Base-by-base conservation (phyloP, 1,140 invertebrate species). In the Trichogramma pretiosum region DNA sequence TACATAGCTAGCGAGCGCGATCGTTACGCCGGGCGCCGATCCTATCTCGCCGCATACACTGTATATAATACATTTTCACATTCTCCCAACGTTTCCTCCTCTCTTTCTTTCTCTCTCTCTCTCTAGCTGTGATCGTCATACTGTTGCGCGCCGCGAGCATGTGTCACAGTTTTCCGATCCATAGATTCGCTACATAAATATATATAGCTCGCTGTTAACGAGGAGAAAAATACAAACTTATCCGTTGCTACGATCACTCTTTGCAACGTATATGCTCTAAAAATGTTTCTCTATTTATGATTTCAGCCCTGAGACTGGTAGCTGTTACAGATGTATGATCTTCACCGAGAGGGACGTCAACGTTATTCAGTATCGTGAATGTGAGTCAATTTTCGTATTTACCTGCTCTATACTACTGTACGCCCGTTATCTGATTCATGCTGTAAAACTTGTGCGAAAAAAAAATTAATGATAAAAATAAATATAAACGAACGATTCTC, bases 321-420 rank as follows among this genome's bases (percentile, higher is more conserved):
- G 62, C 17, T 81, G 80, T 55, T 79, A 74, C 60, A 68, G 76
- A 8, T 81, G 80, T 52, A 72, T 82, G 48, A 76, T 81, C 40
- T 79, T 82, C 51, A 76, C 78, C 53, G 72, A 77, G 51, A 74
- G 76, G 37, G 78, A 82, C 59, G 65, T 70, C 39, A 82, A 82
- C 59, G 79, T 82, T 16, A 75, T 82, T n/a, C 79, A 81, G 50
- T 82, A 78, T 62, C 79, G 80, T 61, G 79, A 82, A 68, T 75
- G 80, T 82, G 66, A 77, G 78, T 72, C 40, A 43, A 49, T 48
- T 49, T 40, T 41, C 40, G 37, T 28, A n/a, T n/a, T 52, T 50
- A 50, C 14, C 34, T 40, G 22, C 33, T 45, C n/a, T n/a, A n/a
- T n/a, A n/a, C n/a, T n/a, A n/a, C n/a, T n/a, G n/a, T n/a, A n/a